These are phyloP conservation scores for Halcyon senegalensis DNA, from an alignment of 2,113 vertebrate genomes.

Conservation along the genomic window DNA sequence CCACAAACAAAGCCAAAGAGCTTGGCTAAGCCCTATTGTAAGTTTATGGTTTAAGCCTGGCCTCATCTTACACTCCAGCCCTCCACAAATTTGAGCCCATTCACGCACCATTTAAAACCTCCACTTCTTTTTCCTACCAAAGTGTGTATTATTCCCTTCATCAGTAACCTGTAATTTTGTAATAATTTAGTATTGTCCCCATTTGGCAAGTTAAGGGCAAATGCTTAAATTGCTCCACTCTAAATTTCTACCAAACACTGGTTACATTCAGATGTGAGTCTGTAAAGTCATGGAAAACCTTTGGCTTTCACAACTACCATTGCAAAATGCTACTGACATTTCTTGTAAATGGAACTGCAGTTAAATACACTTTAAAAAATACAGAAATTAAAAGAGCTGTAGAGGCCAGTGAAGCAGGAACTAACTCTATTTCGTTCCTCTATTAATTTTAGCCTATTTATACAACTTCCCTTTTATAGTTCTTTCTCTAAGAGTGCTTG, in stretches of 20 bases:
- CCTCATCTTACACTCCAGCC: not conserved
- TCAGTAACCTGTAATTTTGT: not conserved
- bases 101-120: not conserved
- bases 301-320: not conserved
- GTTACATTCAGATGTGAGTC: not conserved
- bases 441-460: slow-evolving; percentile 55
- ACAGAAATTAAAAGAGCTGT: slow-evolving; percentile 35
- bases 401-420: slow-evolving; percentile 32
- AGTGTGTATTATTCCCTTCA: not conserved
- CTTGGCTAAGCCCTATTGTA: not conserved
- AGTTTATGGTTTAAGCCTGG: not conserved
- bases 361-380: slow-evolving; percentile 35
- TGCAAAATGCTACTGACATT: slow-evolving; percentile 7
- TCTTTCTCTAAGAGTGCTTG: slow-evolving; percentile 34
- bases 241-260: not conserved
- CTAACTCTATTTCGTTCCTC: slow-evolving; percentile 34
- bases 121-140: not conserved
- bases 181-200: not conserved
- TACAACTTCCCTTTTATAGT: slow-evolving; percentile 52
- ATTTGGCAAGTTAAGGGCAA: slow-evolving; percentile 27
- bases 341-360: slow-evolving; percentile 18
- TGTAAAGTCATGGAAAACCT: not conserved
- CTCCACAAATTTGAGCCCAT: not conserved
- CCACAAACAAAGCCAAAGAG: not conserved
- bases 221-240: not conserved